Base-by-base conservation (phyloP, 2,113 vertebrate genomes). In the Oreochromis tanganicae region DNA sequence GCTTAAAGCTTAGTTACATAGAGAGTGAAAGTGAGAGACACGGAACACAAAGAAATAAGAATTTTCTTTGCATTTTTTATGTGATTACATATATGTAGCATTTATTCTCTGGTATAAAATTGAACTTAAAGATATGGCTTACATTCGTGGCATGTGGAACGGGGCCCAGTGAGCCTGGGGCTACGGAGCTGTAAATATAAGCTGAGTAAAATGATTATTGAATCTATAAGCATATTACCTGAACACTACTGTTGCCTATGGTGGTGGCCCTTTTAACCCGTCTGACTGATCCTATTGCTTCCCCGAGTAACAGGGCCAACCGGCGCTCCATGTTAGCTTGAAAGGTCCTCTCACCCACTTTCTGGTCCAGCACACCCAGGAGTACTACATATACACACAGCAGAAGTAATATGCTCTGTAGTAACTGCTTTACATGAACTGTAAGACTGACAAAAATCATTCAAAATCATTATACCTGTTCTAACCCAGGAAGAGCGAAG, bases 401-500 rank as follows among this genome's bases (percentile, higher is more conserved):
- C 9, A 71, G 3, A 73, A 41, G 55, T 10, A 24, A 34, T 7
- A 38, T 11, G 41, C 4, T 57, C 9, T 6, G 17, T 54, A 21
- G 82, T n/a, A 43, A 36, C 21, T 54, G 34, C 54, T 24, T 50
- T 6, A 46, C 9, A 13, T 38, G 52, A 10, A 9, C 24, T 80
- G 50, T 36, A 24, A 43, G 14, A 38, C 17, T 11, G 32, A 12
- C 6, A 46, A 63, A 11, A 85, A 43, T 36, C 9, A 6, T 3
- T 63, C 43, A 13, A 56, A 88, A 43, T 14, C 11, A 57, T 0
- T n/a, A 43, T 96, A 99, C 98, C 98, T 97, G 98, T 99, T 97
- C 95, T 97, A 73, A 99, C 97, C 98, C 98, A 99, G 9, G 98
- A 98, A 61, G 97, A 98, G 89, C 98, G 98, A 93, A 99, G 96